phyloP scores from a whole-genome alignment of 2,888 invertebrate genomes.

The Chrysotoxum bicinctum region DNA sequence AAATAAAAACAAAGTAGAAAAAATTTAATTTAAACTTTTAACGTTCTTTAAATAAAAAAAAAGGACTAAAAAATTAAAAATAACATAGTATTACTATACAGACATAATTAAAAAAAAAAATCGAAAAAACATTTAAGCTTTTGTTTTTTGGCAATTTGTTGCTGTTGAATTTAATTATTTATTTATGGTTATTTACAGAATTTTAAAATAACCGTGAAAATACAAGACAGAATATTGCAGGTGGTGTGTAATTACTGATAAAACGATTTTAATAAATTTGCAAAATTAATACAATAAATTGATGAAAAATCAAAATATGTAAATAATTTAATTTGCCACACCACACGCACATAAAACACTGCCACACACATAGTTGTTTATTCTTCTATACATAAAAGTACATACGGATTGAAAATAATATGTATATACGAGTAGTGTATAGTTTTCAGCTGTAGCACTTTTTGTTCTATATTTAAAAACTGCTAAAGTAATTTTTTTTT shows the following conservation, averaged over 20 bases:
- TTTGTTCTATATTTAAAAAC: conserved; percentile 31
- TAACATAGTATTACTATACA: conserved; percentile 47
- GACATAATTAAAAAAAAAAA: conserved; percentile 34
- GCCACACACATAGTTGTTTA: conserved; percentile 35
- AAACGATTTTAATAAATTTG: conserved; percentile 21
- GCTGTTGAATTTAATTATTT: conserved; percentile 38
- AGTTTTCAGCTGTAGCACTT: conserved; percentile 35
- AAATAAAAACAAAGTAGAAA: background rate
- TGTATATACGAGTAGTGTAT: background rate
- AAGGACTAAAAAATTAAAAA: conserved; percentile 41
- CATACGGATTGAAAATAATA: conserved; percentile 54
- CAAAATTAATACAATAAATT: conserved; percentile 7
- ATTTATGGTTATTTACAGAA: conserved; percentile 50
- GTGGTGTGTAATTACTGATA: conserved; percentile 24
- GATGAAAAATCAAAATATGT: conserved; percentile 16
- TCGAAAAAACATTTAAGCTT: conserved; percentile 59
- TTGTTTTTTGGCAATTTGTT: conserved; percentile 42
- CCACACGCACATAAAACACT: conserved; percentile 40
- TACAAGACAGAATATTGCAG: conserved; percentile 51
- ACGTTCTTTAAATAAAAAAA: background rate
- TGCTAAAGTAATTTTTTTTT: background rate
- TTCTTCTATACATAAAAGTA: conserved; percentile 41
- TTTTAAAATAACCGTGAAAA: conserved; percentile 28
- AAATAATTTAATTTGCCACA: conserved; percentile 33
- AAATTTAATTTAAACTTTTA: background rate